phyloP scores from a whole-genome alignment of 2,888 invertebrate species.

The Malthinus flaveolus region DNA sequence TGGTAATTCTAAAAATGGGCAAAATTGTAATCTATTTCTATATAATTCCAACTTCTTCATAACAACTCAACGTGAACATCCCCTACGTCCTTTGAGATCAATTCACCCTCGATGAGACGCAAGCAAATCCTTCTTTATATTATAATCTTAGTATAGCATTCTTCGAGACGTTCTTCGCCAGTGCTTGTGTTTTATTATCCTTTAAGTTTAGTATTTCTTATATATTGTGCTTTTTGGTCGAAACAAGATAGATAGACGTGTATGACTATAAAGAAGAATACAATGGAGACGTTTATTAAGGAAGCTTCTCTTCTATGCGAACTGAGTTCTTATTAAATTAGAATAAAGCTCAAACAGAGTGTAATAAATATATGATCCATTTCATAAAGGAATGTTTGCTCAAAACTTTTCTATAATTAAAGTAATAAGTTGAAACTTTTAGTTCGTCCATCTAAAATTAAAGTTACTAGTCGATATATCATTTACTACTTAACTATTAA shows the following conservation, averaged over 20 bases:
- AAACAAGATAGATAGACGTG: conserved; percentile 5
- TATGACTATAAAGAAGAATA: conserved; percentile 2
- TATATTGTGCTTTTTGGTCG: conserved; percentile 8
- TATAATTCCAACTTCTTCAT: conserved; percentile 13
- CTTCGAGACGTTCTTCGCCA: conserved; percentile 23
- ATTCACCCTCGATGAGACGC: conserved; percentile 29
- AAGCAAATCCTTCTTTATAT: conserved; percentile 30
- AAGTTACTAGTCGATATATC: conserved; percentile 2
- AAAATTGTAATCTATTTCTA: conserved; percentile 1
- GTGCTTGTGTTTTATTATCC: conserved; percentile 24
- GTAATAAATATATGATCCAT: conserved; percentile 16
- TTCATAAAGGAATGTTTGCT: background rate
- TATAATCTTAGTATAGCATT: conserved; percentile 31
- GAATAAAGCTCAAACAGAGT: conserved; percentile 21
- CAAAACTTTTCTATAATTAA: background rate
- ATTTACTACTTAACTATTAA: background rate
- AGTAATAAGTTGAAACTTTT: no score
- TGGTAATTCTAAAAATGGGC: no score
- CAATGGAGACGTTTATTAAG: conserved; percentile 6
- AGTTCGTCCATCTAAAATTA: background rate
- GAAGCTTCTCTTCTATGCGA: conserved; percentile 18
- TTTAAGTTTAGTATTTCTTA: conserved; percentile 18
- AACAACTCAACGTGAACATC: conserved; percentile 18
- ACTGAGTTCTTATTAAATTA: conserved; percentile 27
- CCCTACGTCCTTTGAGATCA: conserved; percentile 24